These are phyloP conservation scores for Taenioides sp. DNA, from an alignment of 2,797 vertebrate genomes.

Conservation along the genomic window DNA sequence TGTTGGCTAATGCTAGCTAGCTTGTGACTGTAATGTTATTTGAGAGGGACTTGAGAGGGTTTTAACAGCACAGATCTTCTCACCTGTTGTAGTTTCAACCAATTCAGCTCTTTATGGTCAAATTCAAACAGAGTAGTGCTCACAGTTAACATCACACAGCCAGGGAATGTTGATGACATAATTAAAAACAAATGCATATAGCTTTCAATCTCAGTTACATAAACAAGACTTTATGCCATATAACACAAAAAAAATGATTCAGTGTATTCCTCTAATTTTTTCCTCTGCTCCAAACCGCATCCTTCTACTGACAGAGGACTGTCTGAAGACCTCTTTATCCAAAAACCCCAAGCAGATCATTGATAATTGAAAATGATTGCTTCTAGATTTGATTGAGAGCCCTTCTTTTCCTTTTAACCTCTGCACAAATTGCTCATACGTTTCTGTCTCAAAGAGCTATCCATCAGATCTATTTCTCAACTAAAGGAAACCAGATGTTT, in stretches of 20 bases:
- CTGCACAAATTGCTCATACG: slow-evolving; percentile 28
- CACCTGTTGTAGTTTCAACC: too few species aligned
- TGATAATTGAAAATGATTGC: background rate
- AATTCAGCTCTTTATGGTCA: too few species aligned
- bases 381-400: background rate
- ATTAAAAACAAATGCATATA: background rate
- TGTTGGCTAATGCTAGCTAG: too few species aligned
- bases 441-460: slow-evolving; percentile 30
- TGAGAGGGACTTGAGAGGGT: too few species aligned
- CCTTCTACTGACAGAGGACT: background rate
- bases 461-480: slow-evolving; percentile 25
- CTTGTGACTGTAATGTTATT: too few species aligned
- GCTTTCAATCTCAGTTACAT: background rate
- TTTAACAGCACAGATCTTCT: too few species aligned
- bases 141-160: too few species aligned
- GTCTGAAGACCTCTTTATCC: background rate
- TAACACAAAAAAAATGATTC: background rate
- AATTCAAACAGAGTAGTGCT: too few species aligned
- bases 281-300: background rate
- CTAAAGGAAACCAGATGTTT: slow-evolving; percentile 53
- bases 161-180: too few species aligned
- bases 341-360: too few species aligned
- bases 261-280: background rate
- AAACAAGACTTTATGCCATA: background rate
- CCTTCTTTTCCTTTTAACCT: slow-evolving; percentile 18